Percentiles rank a stretch among this genome's conserved stretches.
phyloP scores from a whole-genome alignment of 2,888 invertebrate genomes.

The Conistra vaccinii region DNA sequence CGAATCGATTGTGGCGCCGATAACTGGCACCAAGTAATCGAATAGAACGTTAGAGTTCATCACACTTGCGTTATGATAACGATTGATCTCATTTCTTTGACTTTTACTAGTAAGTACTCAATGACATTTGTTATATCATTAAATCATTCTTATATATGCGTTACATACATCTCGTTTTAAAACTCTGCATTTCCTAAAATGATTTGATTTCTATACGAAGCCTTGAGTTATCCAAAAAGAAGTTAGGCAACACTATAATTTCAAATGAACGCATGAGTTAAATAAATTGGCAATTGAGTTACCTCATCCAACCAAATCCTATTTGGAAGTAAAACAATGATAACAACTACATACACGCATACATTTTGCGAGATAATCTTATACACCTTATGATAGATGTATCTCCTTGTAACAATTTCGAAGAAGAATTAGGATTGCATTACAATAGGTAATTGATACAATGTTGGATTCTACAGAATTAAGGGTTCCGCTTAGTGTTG shows the following conservation, averaged over 20 bases:
- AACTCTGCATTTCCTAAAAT: not conserved
- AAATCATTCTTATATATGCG: not conserved
- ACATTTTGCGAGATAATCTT: slow-evolving; percentile 47
- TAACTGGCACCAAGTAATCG: slow-evolving; percentile 70
- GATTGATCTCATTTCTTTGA: slow-evolving; percentile 59
- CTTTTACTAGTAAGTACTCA: slow-evolving; percentile 18
- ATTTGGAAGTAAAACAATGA: slow-evolving; percentile 27
- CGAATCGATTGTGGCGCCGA: slow-evolving; percentile 80
- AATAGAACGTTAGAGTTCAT: slow-evolving; percentile 73
- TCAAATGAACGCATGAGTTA: slow-evolving; percentile 4
- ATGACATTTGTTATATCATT: slow-evolving; percentile 23
- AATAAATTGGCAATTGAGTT: slow-evolving; percentile 15
- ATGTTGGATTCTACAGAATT: slow-evolving; percentile 73
- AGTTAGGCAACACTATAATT: slow-evolving; percentile 9
- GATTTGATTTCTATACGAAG: not conserved
- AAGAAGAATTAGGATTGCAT: slow-evolving; percentile 66
- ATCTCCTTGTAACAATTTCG: slow-evolving; percentile 62
- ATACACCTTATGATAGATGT: slow-evolving; percentile 49
- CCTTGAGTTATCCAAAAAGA: slow-evolving; percentile 5
- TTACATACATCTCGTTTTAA: not conserved
- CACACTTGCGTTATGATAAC: slow-evolving; percentile 63
- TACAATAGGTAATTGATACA: slow-evolving; percentile 74
- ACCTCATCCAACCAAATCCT: slow-evolving; percentile 21
- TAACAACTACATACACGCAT: slow-evolving; percentile 43
- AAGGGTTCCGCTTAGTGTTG: slow-evolving; percentile 65